These are phyloP conservation scores for Panurus biarmicus DNA, from an alignment of 2,113 vertebrate genomes.

Conservation along the genomic window DNA sequence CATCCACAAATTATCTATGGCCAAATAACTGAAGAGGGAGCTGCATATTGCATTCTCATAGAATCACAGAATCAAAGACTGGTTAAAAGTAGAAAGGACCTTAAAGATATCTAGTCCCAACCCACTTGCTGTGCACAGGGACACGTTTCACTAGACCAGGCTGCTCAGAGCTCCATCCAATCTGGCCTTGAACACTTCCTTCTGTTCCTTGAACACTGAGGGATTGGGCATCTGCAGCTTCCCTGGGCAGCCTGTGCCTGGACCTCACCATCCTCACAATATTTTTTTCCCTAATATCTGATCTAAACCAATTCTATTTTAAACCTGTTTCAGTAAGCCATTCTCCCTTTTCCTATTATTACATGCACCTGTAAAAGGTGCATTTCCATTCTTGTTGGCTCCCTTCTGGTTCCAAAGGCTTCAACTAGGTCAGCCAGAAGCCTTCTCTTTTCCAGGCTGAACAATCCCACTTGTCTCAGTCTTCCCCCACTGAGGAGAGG, in stretches of 20 bases:
- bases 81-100: neutral
- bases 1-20: neutral
- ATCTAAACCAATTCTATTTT: neutral
- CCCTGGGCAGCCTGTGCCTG: neutral
- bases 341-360: neutral
- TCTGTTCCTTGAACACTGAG: no score
- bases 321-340: neutral
- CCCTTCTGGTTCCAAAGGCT: neutral
- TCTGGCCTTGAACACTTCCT: no score
- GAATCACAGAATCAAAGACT: neutral
- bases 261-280: neutral
- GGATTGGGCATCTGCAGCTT: neutral
- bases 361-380: neutral
- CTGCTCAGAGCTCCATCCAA: neutral
- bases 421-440: no score
- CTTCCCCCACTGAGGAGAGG: neutral
- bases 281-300: neutral
- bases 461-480: rapidly evolving
- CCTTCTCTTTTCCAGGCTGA: neutral
- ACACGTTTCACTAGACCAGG: neutral
- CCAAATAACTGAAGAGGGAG: neutral
- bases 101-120: neutral
- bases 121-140: rapidly evolving
- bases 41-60: neutral
- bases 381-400: neutral